A percentile compares a stretch with the other conserved stretches of the same genome.
Conservation (phyloP, 2,797 vertebrate genomes). For the Myotis findleyi region DNA sequence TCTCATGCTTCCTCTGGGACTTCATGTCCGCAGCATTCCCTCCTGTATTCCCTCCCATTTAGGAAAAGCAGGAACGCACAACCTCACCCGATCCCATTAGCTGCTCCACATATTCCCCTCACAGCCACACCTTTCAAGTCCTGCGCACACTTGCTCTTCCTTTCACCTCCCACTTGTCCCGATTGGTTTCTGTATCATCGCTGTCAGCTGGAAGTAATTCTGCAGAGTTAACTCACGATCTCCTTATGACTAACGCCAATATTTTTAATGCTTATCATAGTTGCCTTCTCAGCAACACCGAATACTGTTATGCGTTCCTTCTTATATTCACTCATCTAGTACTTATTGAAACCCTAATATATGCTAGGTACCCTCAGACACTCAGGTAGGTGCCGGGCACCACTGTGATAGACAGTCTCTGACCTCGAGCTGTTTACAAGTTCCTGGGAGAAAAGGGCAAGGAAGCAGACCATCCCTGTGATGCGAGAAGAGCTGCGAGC, state of each 20-base stretch:
- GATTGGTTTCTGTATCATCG: fast-evolving
- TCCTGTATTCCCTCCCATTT: background rate
- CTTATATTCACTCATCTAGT: background rate
- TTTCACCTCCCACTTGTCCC: background rate
- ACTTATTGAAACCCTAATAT: background rate
- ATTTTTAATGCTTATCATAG: background rate
- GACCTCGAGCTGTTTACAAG: background rate
- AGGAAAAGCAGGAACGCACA: background rate
- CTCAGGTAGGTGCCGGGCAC: background rate
- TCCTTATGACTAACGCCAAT: background rate
- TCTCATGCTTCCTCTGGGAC: background rate
- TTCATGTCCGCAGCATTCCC: background rate
- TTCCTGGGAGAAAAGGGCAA: background rate
- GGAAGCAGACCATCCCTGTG: background rate
- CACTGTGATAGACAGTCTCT: background rate
- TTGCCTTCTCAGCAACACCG: background rate
- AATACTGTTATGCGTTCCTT: background rate
- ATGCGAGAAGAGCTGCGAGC: background rate
- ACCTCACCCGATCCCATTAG: background rate
- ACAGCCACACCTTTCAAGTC: background rate
- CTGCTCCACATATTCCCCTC: background rate
- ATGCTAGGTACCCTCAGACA: background rate
- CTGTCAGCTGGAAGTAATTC: background rate
- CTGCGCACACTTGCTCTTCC: background rate
- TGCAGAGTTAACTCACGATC: background rate